These are phyloP conservation scores for Leuciscus idus DNA, from an alignment of 2,113 vertebrate genomes.

Conservation along the genomic window DNA sequence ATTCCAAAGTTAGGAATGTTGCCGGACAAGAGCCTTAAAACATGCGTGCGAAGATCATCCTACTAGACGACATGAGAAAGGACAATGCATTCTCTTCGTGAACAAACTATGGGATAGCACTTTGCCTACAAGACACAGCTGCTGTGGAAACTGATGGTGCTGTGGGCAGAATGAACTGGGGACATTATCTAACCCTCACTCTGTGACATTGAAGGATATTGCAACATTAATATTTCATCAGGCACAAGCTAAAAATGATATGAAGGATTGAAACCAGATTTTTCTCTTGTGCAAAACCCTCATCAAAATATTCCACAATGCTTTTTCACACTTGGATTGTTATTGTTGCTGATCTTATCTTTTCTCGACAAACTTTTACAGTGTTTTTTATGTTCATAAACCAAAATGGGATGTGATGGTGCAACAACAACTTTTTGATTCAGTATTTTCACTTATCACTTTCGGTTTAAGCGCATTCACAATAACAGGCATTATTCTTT, in stretches of 20 bases:
- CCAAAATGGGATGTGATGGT: conserved; percentile 16
- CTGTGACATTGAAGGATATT: conserved; percentile 26
- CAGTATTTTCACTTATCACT: conserved; percentile 37
- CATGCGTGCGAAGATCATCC: conserved; percentile 27
- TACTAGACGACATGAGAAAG: conserved; percentile 8
- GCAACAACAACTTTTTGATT: background rate
- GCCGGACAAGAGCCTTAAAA: conserved; percentile 6
- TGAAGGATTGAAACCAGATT: conserved; percentile 71
- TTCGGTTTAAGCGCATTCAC: background rate
- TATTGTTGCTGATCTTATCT: background rate
- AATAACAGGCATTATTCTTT: background rate
- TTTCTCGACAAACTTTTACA: background rate
- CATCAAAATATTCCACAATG: background rate
- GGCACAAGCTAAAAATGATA: conserved; percentile 53
- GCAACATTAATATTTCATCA: conserved; percentile 54
- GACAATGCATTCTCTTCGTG: conserved; percentile 7
- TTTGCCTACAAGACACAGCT: conserved; percentile 53
- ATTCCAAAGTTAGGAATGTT: conserved; percentile 59
- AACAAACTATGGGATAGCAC: conserved; percentile 51
- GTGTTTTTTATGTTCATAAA: background rate
- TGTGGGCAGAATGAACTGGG: conserved; percentile 5
- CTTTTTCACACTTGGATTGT: conserved; percentile 13
- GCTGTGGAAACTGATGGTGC: conserved; percentile 51
- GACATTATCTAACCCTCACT: conserved; percentile 16
- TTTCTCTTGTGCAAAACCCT: conserved; percentile 38